These are phyloP conservation scores for Anoplolepis gracilipes DNA, from an alignment of 1,140 invertebrate species.

Conservation along the genomic window DNA sequence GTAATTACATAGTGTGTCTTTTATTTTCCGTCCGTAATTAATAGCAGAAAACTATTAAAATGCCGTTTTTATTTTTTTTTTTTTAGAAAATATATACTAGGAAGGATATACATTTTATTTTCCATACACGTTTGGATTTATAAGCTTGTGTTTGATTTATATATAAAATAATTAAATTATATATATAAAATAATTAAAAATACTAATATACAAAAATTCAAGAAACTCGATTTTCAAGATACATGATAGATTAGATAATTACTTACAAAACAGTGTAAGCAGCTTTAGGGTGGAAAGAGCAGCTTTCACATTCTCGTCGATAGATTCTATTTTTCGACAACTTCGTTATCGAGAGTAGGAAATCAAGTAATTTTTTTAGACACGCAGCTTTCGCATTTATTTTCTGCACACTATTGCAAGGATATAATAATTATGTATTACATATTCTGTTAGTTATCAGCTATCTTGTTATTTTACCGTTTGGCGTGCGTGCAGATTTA, in stretches of 20 bases:
- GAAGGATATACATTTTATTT: background rate
- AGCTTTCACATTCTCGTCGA: constrained; percentile 26
- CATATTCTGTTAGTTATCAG: background rate
- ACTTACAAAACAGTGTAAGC: background rate
- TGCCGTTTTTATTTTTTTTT: background rate
- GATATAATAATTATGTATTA: constrained; percentile 49
- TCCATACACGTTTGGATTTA: too few relatives aligned
- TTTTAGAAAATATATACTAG: background rate
- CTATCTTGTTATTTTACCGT: constrained; percentile 19
- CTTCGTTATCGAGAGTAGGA: background rate
- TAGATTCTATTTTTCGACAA: background rate
- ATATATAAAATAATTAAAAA: constrained; percentile 12
- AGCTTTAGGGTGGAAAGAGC: background rate
- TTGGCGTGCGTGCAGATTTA: constrained; percentile 1
- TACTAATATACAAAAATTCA: background rate
- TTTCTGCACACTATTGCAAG: background rate
- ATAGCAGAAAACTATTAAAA: background rate
- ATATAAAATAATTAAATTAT: background rate
- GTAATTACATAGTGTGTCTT: background rate
- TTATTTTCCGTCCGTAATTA: too few relatives aligned
- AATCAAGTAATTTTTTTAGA: constrained; percentile 6
- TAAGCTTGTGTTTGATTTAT: background rate
- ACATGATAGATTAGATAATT: background rate
- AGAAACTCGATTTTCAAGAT: background rate
- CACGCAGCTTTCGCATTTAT: background rate